These are phyloP conservation scores for Vulpes ferrilata DNA, from an alignment of 2,113 vertebrate species.

Conservation along the genomic window DNA sequence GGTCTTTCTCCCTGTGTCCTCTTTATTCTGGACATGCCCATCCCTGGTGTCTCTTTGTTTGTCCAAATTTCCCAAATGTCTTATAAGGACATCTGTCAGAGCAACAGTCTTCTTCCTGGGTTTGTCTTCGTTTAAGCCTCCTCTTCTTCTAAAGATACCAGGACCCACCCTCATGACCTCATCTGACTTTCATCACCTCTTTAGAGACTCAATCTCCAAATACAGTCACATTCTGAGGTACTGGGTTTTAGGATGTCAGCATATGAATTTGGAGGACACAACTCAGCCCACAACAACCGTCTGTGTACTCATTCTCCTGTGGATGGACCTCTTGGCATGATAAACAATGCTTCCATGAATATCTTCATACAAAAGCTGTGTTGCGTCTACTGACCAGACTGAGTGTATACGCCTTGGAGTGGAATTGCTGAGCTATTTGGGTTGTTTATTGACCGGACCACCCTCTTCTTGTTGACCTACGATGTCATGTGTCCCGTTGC, in stretches of 20 bases:
- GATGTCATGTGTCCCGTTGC: neutral
- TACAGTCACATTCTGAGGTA: neutral
- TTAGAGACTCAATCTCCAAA: neutral
- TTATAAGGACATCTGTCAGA: neutral
- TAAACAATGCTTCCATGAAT: neutral
- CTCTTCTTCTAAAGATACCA: neutral
- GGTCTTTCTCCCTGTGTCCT: neutral
- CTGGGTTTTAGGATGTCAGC: neutral
- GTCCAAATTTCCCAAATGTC: neutral
- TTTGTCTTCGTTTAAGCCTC: neutral
- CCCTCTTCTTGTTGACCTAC: neutral
- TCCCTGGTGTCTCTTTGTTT: neutral
- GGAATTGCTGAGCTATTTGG: too few relatives aligned
- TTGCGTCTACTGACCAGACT: neutral
- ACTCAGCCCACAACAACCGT: too few relatives aligned
- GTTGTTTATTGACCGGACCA: neutral
- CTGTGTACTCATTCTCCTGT: neutral
- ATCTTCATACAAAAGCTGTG: neutral
- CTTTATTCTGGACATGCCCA: neutral
- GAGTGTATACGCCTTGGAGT: accelerated
- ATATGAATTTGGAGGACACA: neutral
- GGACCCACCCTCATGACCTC: neutral
- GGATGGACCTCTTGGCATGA: neutral
- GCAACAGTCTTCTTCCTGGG: neutral
- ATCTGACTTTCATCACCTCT: neutral